phyloP scores from a whole-genome alignment of 2,797 vertebrate genomes.

The Dicrostonyx torquatus region DNA sequence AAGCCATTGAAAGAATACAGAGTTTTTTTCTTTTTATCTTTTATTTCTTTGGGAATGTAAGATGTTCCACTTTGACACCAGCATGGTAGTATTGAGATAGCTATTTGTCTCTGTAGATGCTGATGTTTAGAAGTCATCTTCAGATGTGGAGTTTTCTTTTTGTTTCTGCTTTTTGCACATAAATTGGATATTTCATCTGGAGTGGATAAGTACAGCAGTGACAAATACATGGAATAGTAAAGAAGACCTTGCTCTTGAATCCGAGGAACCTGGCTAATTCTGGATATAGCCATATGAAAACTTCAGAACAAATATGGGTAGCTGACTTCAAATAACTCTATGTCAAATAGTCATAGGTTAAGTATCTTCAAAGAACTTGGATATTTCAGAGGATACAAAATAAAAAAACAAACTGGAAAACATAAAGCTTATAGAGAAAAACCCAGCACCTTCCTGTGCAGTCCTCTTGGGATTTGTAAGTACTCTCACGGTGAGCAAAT shows the following conservation, averaged over 20 bases:
- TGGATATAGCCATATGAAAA: slow-evolving; percentile 73
- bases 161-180: slow-evolving; percentile 73
- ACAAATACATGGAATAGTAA: slow-evolving; percentile 80
- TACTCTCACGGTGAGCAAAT: slow-evolving; percentile 66
- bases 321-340: slow-evolving; percentile 83
- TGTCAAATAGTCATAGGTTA: slow-evolving; percentile 83
- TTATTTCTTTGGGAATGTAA: slow-evolving; percentile 79
- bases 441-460: slow-evolving; percentile 75
- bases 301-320: slow-evolving; percentile 83
- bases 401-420: slow-evolving; percentile 86
- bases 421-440: slow-evolving; percentile 72
- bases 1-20: slow-evolving; percentile 74
- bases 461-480: slow-evolving; percentile 86
- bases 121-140: slow-evolving; percentile 73
- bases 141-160: slow-evolving; percentile 82
- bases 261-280: slow-evolving; percentile 76
- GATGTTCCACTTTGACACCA: slow-evolving; percentile 78
- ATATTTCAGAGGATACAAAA: slow-evolving; percentile 84
- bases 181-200: slow-evolving; percentile 78
- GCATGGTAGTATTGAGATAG: slow-evolving; percentile 84
- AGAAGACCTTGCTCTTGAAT: slow-evolving; percentile 73
- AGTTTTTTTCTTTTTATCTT: slow-evolving; percentile 76
- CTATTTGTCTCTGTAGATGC: slow-evolving; percentile 72
- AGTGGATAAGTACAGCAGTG: slow-evolving; percentile 77
- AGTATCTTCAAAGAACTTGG: slow-evolving; percentile 80